Conservation (phyloP, 2,797 vertebrate genomes). For the Taeniopygia guttata region DNA sequence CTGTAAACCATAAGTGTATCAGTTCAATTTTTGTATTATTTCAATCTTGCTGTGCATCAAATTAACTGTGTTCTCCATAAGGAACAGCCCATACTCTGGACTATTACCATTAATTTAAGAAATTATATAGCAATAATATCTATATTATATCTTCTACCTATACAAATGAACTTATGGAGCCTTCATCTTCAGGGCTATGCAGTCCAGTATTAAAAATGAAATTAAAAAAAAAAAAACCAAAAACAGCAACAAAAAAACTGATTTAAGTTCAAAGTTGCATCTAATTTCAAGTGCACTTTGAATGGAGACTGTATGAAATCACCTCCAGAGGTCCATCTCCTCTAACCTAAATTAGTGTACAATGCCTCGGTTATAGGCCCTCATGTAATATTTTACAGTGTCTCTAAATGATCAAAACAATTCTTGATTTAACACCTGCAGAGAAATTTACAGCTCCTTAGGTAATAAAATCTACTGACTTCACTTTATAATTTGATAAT, state of each 20-base stretch:
- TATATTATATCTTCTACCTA: not conserved
- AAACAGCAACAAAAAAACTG: not conserved
- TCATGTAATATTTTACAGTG: not conserved
- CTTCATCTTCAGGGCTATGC: not conserved
- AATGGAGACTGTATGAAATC: not conserved
- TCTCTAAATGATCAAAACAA: constrained; percentile 8
- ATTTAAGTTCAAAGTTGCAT: not conserved
- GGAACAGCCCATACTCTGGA: constrained; percentile 53
- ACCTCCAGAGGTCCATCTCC: not conserved
- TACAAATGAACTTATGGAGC: not conserved
- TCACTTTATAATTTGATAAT: not conserved
- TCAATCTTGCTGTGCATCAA: constrained; percentile 32
- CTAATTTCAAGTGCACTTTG: constrained; percentile 1
- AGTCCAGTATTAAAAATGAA: not conserved
- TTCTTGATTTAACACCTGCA: not conserved
- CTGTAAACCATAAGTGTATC: not conserved
- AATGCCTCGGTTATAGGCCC: not conserved
- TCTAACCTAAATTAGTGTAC: not conserved
- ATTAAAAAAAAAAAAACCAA: not conserved
- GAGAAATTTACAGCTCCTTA: constrained; percentile 3
- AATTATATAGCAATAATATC: not conserved
- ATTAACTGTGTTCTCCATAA: constrained; percentile 65
- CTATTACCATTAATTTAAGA: not conserved
- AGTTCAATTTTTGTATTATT: constrained; percentile 22
- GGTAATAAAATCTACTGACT: constrained; percentile 1